These are phyloP conservation scores for Scaptomyza pallida DNA, from an alignment of 1,140 invertebrate species.

Conservation along the genomic window DNA sequence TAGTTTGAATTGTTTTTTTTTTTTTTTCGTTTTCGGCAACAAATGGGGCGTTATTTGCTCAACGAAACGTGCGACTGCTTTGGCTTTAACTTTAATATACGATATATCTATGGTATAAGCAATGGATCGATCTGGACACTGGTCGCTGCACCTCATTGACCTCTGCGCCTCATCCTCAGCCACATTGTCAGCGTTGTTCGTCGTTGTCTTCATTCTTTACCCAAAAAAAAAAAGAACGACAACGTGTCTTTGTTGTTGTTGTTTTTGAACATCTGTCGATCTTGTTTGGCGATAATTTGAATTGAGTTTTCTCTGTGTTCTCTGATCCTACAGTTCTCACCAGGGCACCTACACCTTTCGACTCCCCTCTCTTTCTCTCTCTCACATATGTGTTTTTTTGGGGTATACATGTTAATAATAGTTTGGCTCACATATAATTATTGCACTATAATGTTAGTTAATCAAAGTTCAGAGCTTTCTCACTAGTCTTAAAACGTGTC, in stretches of 20 bases:
- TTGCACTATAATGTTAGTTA: slow-evolving; percentile 35
- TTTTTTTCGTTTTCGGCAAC: slow-evolving; percentile 55
- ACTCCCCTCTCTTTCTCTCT: neutral
- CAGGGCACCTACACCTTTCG: neutral
- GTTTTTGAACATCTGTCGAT: slow-evolving; percentile 77
- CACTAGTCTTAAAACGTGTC: slow-evolving; percentile 57
- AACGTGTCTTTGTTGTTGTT: slow-evolving; percentile 45
- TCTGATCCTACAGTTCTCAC: slow-evolving; percentile 51
- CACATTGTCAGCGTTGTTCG: slow-evolving; percentile 7
- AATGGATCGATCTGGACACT: slow-evolving; percentile 62
- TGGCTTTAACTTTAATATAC: slow-evolving; percentile 36
- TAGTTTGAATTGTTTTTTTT: too few species aligned
- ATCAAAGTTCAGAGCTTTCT: slow-evolving; percentile 61
- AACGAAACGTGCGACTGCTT: slow-evolving; percentile 78
- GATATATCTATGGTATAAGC: neutral
- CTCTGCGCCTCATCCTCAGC: slow-evolving; percentile 33
- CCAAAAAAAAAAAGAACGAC: too few species aligned
- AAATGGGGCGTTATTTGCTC: slow-evolving; percentile 79
- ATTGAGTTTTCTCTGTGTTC: slow-evolving; percentile 75
- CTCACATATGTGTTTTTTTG: slow-evolving; percentile 24
- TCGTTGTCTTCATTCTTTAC: slow-evolving; percentile 17
- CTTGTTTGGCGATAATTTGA: slow-evolving; percentile 80
- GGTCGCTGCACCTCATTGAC: slow-evolving; percentile 75
- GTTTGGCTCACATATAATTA: slow-evolving; percentile 34
- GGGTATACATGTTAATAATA: slow-evolving; percentile 59